These are phyloP conservation scores for Somateria mollissima DNA, from an alignment of 2,797 vertebrate genomes.

Conservation along the genomic window DNA sequence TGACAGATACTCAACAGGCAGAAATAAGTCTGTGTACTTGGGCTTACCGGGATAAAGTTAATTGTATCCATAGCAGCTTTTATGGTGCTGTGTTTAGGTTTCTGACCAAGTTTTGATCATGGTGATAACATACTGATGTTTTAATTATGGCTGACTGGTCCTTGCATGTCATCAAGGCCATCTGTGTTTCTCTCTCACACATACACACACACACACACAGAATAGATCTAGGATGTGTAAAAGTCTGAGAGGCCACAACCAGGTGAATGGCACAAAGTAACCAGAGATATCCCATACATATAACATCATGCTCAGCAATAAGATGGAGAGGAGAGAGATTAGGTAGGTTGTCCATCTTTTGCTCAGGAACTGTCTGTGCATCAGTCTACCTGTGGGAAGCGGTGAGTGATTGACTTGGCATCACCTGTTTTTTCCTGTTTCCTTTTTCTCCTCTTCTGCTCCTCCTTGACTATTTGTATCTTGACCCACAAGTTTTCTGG, in stretches of 20 bases:
- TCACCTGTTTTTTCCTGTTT: neutral
- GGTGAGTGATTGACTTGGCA: neutral
- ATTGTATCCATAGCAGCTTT: neutral
- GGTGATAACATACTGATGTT: neutral
- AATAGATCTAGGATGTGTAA: rapidly evolving
- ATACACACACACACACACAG: too few relatives aligned
- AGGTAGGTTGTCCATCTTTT: neutral
- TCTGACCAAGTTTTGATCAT: neutral
- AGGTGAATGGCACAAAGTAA: rapidly evolving
- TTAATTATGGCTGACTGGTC: neutral
- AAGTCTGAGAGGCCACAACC: rapidly evolving
- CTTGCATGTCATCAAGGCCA: neutral
- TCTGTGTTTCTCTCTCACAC: neutral
- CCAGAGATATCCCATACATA: neutral
- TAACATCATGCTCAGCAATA: neutral
- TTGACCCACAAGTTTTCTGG: neutral
- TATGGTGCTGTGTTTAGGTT: neutral
- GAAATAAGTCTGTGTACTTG: rapidly evolving
- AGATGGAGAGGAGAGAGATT: neutral
- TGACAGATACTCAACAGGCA: neutral
- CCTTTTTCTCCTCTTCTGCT: neutral
- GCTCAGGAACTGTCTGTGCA: rapidly evolving
- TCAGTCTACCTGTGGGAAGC: neutral
- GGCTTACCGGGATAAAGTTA: neutral
- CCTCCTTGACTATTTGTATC: neutral